Evolutionary conservation across 2,113 vertebrate genomes (phyloP).

Genomic region (Chlorodrepanis virens): DNA sequence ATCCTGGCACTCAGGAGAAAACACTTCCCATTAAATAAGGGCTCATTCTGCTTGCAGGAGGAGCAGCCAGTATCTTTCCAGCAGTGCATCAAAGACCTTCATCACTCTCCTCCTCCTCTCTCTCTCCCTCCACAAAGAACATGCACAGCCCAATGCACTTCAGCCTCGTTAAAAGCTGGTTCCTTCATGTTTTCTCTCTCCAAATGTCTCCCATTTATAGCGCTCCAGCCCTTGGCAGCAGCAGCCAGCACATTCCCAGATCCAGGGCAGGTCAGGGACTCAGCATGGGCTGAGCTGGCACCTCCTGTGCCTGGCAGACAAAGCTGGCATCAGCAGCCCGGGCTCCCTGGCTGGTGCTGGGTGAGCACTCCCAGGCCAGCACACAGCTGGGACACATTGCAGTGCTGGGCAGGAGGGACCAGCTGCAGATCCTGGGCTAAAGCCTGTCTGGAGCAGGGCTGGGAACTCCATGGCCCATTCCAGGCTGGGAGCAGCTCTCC

Average conservation of each 20-base stretch:
- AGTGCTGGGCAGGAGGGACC: neutral
- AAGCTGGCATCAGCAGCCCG: neutral
- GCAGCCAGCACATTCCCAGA: neutral
- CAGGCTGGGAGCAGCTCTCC: rapidly evolving
- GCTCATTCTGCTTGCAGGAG: neutral
- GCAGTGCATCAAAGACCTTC: neutral
- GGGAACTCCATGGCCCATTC: rapidly evolving
- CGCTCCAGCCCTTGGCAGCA: conserved; percentile 26
- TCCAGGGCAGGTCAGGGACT: conserved; percentile 17
- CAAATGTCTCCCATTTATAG: conserved; percentile 57
- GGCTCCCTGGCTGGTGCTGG: neutral
- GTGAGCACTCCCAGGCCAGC: neutral
- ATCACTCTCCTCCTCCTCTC: neutral
- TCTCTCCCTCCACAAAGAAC: neutral
- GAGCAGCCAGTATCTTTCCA: neutral
- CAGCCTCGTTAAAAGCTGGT: conserved; percentile 42
- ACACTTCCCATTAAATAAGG: neutral
- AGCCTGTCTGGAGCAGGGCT: neutral
- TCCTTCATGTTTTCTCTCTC: neutral
- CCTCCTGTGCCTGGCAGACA: neutral
- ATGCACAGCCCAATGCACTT: neutral
- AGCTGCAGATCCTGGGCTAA: rapidly evolving
- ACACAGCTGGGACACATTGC: neutral
- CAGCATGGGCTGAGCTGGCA: neutral
- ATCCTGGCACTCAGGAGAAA: neutral